These are phyloP conservation scores for Porites australiensis DNA, from an alignment of 64 coral and sea anemone genomes.

Conservation along the genomic window DNA sequence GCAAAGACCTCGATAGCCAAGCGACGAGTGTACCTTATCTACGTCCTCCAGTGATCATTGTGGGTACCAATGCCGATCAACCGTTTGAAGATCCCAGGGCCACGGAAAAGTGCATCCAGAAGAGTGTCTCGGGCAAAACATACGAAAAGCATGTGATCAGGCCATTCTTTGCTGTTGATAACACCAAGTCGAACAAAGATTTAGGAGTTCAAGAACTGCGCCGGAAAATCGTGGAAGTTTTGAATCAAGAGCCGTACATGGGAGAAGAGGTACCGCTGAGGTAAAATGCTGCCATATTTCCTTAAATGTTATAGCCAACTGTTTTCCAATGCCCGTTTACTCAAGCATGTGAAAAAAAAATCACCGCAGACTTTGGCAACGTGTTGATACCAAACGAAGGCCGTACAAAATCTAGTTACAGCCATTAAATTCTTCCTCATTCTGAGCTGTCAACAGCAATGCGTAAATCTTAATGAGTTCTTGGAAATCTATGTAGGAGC, in stretches of 20 bases:
- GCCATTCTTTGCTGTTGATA: slow-evolving; percentile 55
- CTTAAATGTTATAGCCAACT: no score
- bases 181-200: neutral
- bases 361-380: no score
- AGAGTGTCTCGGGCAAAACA: neutral
- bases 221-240: neutral
- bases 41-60: slow-evolving; percentile 40
- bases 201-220: neutral
- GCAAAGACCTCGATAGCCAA: neutral
- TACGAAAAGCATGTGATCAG: slow-evolving; percentile 12
- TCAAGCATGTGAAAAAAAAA: no score
- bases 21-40: neutral
- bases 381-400: no score
- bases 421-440: no score
- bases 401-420: no score
- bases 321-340: no score
- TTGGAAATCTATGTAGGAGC: no score
- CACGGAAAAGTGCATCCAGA: neutral
- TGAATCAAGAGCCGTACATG: slow-evolving; percentile 29
- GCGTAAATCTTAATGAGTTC: no score
- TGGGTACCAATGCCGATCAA: slow-evolving; percentile 41
- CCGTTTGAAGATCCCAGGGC: neutral
- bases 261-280: neutral
- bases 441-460: no score
- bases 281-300: neutral